A percentile compares a stretch with the other conserved stretches of the same genome.
These are phyloP conservation scores for Champsocephalus gunnari DNA, from an alignment of 2,797 vertebrate species.

Conservation along the genomic window DNA sequence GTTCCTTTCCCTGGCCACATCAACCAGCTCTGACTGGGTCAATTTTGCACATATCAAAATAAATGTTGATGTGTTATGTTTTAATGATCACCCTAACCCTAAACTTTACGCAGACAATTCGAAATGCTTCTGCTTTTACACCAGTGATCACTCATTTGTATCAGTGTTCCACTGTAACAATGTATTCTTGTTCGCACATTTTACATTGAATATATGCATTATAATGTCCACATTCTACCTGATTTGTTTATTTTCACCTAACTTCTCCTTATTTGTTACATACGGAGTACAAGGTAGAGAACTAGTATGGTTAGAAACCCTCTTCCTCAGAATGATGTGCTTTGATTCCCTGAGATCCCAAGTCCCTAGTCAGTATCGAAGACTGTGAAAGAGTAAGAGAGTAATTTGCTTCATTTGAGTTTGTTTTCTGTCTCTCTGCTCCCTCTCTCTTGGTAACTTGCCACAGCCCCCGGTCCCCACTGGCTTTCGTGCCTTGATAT, in stretches of 20 bases:
- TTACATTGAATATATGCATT: slow-evolving; percentile 35
- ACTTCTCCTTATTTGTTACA: slow-evolving; percentile 51
- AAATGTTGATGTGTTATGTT: neutral
- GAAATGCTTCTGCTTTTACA: neutral
- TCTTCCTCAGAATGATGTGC: slow-evolving; percentile 41
- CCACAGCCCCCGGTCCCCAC: slow-evolving; percentile 67
- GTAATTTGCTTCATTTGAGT: slow-evolving; percentile 56
- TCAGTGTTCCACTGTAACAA: neutral
- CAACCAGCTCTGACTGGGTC: too few species aligned
- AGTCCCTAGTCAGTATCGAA: slow-evolving; percentile 37
- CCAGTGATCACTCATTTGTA: neutral
- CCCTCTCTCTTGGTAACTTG: slow-evolving; percentile 69
- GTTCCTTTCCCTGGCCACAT: too few species aligned
- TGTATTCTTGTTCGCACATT: neutral
- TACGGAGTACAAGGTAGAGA: slow-evolving; percentile 26
- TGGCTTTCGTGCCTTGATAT: slow-evolving; percentile 71
- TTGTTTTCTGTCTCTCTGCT: slow-evolving; percentile 68
- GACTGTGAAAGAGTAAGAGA: slow-evolving; percentile 39
- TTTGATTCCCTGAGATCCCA: slow-evolving; percentile 62
- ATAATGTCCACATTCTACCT: slow-evolving; percentile 37
- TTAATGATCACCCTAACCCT: neutral
- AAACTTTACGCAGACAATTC: neutral
- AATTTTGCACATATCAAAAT: neutral
- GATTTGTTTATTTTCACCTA: slow-evolving; percentile 36
- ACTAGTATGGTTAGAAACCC: slow-evolving; percentile 44